Evolutionary conservation across 2,113 vertebrate genomes (phyloP).

Genomic region (Equus przewalskii): DNA sequence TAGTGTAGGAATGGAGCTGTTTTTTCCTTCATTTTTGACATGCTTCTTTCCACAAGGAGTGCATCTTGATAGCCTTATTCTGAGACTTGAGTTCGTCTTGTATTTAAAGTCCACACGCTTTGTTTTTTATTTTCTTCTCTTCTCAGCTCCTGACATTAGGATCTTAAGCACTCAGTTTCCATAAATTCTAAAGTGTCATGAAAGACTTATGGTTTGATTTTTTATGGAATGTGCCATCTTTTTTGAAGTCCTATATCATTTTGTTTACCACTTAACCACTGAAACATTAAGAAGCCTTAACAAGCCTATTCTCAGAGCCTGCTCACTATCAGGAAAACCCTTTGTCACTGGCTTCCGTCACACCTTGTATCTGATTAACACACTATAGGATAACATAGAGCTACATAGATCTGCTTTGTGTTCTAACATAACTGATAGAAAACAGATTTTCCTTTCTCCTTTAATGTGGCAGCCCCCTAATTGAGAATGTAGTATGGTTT

Average conservation of each 20-base stretch:
- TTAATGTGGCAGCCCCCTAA: constrained; percentile 89
- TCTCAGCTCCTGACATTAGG: constrained; percentile 79
- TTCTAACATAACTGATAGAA: constrained; percentile 87
- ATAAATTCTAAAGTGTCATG: constrained; percentile 82
- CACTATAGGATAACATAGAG: constrained; percentile 87
- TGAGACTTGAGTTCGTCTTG: neutral
- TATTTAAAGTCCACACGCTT: constrained; percentile 79
- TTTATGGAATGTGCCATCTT: constrained; percentile 84
- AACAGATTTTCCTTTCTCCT: constrained; percentile 88
- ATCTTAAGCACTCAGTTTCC: constrained; percentile 82
- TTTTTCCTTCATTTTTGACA: constrained; percentile 7
- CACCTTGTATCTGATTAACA: constrained; percentile 89
- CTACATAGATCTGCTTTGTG: constrained; percentile 88
- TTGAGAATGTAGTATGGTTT: constrained; percentile 87
- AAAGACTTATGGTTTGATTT: constrained; percentile 84
- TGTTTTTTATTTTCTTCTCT: constrained; percentile 77
- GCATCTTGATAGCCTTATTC: neutral
- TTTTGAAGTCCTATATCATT: constrained; percentile 88
- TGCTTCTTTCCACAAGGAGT: neutral
- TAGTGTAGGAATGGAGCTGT: neutral
- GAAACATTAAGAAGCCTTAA: constrained; percentile 86
- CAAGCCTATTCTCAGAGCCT: constrained; percentile 86
- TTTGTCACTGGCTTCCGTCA: constrained; percentile 89
- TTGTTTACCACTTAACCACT: constrained; percentile 86
- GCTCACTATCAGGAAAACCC: constrained; percentile 87